Evolutionary conservation across 1,140 invertebrate genomes (phyloP), one percentile per base, ranked within the genome.

Genomic region (Drosophila willistoni): DNA sequence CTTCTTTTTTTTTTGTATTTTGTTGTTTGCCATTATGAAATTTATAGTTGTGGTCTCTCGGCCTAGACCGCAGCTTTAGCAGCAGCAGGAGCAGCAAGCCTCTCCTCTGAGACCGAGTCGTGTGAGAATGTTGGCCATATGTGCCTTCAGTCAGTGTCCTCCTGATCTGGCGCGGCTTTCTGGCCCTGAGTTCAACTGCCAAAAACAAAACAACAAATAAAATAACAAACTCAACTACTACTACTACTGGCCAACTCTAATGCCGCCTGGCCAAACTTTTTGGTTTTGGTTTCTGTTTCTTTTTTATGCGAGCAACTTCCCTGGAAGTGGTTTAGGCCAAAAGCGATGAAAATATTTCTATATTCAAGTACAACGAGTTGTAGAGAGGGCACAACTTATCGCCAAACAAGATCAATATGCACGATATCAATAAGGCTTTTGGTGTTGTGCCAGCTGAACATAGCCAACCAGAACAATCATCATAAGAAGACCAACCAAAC

Each of bases 391-490:
- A 71, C 68, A 79, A 72, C 87, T 91, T 91, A 91, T 91, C 90
- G 81, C 64, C 65, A 70, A 89, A 91, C 90, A 91, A 91, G 90
- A 91, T 91, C 90, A 91, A 91, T 91, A 90, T 89, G 90, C 90
- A 91, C 90, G 90, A 91, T 91, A 91, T 91, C 86, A 91, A 91
- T 90, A 90, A 78, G 89, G 77, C 44, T 74, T 55, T 81, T 25
- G 68, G 64, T 73, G 76, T 79, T 78, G 64, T 73, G 54, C 17
- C 59, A 64, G 73, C 61, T 34, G 44, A 68, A 60, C 34, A 79
- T 7, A 29, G 29, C 29, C 60, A 78, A 61, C 41, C 44, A 42
- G 60, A 73, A 34, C 33, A 33, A 54, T 22, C 36, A 55, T 25
- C 47, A 56, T 66, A 44, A 44, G 41, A 29, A 47, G 12, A 22